Evolutionary conservation across 2,888 invertebrate genomes (phyloP), one percentile per base, ranked within the genome.

Genomic region (Acronicta psi): DNA sequence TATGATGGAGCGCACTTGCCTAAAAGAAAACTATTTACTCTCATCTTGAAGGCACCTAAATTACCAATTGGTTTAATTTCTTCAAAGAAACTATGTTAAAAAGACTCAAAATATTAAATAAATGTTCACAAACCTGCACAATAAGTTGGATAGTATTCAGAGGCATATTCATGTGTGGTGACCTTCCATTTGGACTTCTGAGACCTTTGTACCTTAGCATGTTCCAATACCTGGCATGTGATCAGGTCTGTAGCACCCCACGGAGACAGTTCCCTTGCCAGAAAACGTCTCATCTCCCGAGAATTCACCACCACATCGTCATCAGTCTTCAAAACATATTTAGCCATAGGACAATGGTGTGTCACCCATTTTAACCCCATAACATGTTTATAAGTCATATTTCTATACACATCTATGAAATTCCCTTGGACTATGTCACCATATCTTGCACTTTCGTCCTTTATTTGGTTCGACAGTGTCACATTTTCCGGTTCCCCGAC

Each of bases 351-450:
- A 83, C 98, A 98, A 78, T 96, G 95, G 75, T 96, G 96, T 0
- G 95, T 90, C 17, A 96, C 95, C 96, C 97, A 98, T 81, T 97
- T 97, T 42, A 98, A 91, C 0, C 96, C 96, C 95, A 97, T 97
- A 7, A 97, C 96, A 84, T 98, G 97, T 81, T 98, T 98, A 77
- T 97, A 96, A 0, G 98, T 98, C 89, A 98, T 95, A 85, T 98
- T 98, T 47, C 96, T 94, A 80, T 98, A 98, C 0, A 96, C 95
- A 88, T 98, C 98, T 38, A 94, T 71, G 78, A 97, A 98, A 58
- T 94, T 96, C 0, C 97, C 98, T 81, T 97, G 97, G 16, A 98
- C 95, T 49, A 98, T 92, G 79, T 98, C 98, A 0, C 93, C 93
- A 76, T 95, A 94, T 0, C 85, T 79, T 0, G 80, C 78, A 77